Evolutionary conservation across 2,888 invertebrate genomes (phyloP).

Genomic region (Oxystoma pomonae): DNA sequence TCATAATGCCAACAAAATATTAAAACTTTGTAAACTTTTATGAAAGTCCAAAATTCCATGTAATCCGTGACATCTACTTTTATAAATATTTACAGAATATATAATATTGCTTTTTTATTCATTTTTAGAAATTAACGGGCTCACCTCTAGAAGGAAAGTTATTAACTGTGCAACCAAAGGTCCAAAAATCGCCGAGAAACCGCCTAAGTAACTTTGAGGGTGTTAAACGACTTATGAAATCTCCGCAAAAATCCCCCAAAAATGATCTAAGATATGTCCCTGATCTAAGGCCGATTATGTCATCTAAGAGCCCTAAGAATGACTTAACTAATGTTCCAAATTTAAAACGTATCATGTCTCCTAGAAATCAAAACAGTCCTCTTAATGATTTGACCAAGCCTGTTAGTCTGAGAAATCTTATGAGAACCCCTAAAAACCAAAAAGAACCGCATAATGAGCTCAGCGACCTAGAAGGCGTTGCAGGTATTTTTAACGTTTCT

Average conservation of each 20-base stretch:
- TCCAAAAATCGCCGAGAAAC: slow-evolving; percentile 28
- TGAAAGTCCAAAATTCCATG: too few relatives aligned
- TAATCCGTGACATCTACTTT: too few relatives aligned
- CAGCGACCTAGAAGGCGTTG: slow-evolving; percentile 31
- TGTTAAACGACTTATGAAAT: slow-evolving; percentile 30
- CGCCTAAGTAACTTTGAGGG: slow-evolving; percentile 30
- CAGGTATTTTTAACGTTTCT: slow-evolving; percentile 28
- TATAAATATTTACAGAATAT: too few relatives aligned
- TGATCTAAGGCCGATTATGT: slow-evolving; percentile 31
- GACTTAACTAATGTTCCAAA: slow-evolving; percentile 23
- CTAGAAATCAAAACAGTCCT: slow-evolving; percentile 23
- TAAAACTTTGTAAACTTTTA: too few relatives aligned
- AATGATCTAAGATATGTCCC: slow-evolving; percentile 29
- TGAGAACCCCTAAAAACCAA: slow-evolving; percentile 26
- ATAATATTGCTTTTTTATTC: too few relatives aligned
- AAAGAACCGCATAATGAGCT: slow-evolving; percentile 26
- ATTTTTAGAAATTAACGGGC: too few relatives aligned
- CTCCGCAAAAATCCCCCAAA: slow-evolving; percentile 28
- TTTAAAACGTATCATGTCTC: slow-evolving; percentile 19
- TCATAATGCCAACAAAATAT: too few relatives aligned
- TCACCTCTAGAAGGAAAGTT: too few relatives aligned
- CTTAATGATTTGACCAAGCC: slow-evolving; percentile 26
- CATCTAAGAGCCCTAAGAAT: slow-evolving; percentile 27
- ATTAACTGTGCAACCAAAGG: background rate
- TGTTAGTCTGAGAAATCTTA: slow-evolving; percentile 24